These are phyloP conservation scores for Melanocharis versteri DNA, from an alignment of 2,113 vertebrate genomes.

Conservation along the genomic window DNA sequence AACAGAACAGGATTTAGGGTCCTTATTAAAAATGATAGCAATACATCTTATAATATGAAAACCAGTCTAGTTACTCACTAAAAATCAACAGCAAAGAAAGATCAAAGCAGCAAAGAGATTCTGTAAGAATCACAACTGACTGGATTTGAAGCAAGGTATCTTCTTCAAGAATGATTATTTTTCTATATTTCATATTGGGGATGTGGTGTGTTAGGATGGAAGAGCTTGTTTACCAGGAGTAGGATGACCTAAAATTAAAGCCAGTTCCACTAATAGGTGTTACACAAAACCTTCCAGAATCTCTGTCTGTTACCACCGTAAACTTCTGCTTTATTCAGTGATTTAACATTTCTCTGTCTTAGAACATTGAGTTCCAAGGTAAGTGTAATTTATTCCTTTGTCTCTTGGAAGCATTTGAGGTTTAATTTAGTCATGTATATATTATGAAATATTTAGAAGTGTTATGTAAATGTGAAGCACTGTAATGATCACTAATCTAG, in stretches of 20 bases:
- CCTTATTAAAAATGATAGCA: not conserved
- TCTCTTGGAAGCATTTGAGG: not conserved
- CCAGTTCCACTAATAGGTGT: not conserved
- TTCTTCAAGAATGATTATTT: not conserved
- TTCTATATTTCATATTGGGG: not conserved
- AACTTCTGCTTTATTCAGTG: not conserved
- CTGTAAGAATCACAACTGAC: not conserved
- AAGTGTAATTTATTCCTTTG: not conserved
- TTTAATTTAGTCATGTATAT: slow-evolving; percentile 1
- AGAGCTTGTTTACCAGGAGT: not conserved
- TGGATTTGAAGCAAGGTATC: not conserved
- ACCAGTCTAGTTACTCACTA: not conserved
- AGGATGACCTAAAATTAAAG: not conserved
- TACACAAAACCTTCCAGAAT: not conserved
- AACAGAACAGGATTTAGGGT: not conserved
- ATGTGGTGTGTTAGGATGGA: not conserved
- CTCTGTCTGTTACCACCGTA: not conserved
- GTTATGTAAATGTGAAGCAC: not conserved
- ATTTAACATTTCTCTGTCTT: not conserved
- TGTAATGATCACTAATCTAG: not conserved
- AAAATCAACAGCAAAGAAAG: not conserved
- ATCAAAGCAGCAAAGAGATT: not conserved
- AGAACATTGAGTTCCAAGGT: not conserved
- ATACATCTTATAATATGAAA: not conserved
- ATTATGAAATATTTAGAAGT: slow-evolving; percentile 20